Base-by-base conservation (phyloP, 2,797 vertebrate genomes). In the Poeciliopsis infans region DNA sequence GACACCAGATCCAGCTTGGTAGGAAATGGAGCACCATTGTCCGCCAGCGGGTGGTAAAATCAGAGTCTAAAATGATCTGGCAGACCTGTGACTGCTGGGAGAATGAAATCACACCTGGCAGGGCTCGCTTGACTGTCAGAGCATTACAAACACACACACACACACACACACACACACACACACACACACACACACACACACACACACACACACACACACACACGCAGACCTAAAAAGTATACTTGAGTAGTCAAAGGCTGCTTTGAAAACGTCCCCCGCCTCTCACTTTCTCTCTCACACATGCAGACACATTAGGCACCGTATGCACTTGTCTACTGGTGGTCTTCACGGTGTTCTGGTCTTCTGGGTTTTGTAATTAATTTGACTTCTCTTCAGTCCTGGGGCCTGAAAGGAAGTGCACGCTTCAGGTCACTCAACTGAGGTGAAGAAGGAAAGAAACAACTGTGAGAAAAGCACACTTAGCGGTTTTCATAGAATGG, bases 71-170 rank as follows among this genome's bases (percentile, higher is more conserved):
- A 93, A 85, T 23, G 82, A 93, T 93, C 87, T 85, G 81, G 85
- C 89, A 92, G 87, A 90, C 76, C 90, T 69, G 69, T 90, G 90
- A 92, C 92, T 87, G 86, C 80, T 47, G 82, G 45, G 78, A 88
- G 87, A 92, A 90, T 89, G 87, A 89, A 92, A 90, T 88, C 89
- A 89, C 92, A 94, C 92, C 93, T 94, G 92, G 88, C 85, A 68
- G 41, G 76, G 84, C 13, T 70, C 43, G 13, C 79, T 83, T 79
- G 77, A 82, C 83, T 75, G 84, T 76, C 73, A 39, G 57, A 75
- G 33, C 49, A 7, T 74, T 36, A 82, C 53, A 83, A 66, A 79
- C 76, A 83, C 31, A 73, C 46, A 74, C n/a, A 70, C 47, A 69
- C 77, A 75, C 79, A 74, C 83, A 2, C 43, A 28, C 23, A 46